Percentiles rank a stretch among this genome's conserved stretches.
These are phyloP conservation scores for Leucozona laternaria DNA, from an alignment of 2,888 invertebrate species.

Conservation along the genomic window DNA sequence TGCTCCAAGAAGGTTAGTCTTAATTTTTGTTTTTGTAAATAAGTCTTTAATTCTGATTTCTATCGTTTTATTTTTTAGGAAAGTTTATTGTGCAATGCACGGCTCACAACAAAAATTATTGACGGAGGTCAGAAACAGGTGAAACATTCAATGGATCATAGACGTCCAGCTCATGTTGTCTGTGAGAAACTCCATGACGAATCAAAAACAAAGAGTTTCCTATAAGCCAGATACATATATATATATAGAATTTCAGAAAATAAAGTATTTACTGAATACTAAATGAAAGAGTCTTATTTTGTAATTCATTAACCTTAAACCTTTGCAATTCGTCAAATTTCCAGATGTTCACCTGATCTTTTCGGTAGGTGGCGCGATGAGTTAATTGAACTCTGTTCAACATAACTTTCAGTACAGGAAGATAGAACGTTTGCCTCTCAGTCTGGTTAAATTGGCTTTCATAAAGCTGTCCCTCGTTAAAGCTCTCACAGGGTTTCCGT, in stretches of 20 bases:
- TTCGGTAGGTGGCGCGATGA: no score
- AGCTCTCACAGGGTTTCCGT: no score
- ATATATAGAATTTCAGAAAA: neutral
- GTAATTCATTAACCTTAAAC: no score
- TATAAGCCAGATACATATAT: neutral
- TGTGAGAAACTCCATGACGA: conserved; percentile 80
- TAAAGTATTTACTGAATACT: neutral
- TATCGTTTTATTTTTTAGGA: conserved; percentile 77
- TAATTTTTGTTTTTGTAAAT: neutral
- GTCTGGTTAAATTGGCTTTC: no score
- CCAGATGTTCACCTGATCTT: no score
- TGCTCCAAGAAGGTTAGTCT: conserved; percentile 82
- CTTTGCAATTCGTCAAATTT: no score
- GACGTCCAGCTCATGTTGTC: conserved; percentile 80
- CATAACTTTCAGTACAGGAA: no score
- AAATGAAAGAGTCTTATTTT: no score
- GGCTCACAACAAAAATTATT: conserved; percentile 82
- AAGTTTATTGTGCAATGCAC: conserved; percentile 83
- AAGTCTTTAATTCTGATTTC: neutral
- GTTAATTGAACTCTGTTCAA: no score
- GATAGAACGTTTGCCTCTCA: no score
- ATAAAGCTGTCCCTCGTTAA: no score
- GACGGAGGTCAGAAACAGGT: conserved; percentile 82
- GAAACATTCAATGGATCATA: conserved; percentile 81
- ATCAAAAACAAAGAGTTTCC: neutral